Percentiles rank a stretch among this genome's conserved stretches.
Conservation (phyloP, 2,888 invertebrate genomes). For the Colostygia pectinataria region DNA sequence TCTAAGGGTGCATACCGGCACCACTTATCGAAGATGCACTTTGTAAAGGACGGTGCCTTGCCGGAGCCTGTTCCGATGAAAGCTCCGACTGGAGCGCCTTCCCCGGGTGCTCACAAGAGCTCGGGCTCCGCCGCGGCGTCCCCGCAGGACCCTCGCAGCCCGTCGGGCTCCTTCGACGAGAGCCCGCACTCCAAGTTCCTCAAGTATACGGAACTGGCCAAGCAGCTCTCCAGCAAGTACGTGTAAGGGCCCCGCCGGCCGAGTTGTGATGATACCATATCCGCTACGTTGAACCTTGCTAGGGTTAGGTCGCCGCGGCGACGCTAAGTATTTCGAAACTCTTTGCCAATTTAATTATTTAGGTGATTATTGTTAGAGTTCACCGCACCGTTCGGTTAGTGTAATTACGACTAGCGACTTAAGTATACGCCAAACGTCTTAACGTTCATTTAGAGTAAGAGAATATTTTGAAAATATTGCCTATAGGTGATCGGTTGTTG, state of each 20-base stretch:
- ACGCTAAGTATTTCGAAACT: slow-evolving; percentile 82
- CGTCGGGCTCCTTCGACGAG: slow-evolving; percentile 89
- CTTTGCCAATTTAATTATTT: slow-evolving; percentile 83
- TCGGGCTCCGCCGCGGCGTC: slow-evolving; percentile 70
- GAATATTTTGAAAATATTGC: slow-evolving; percentile 82
- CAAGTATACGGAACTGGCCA: slow-evolving; percentile 99
- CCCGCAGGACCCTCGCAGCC: slow-evolving; percentile 83
- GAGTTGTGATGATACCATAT: slow-evolving; percentile 91
- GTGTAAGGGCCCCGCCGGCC: slow-evolving; percentile 84
- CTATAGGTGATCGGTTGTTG: slow-evolving; percentile 74
- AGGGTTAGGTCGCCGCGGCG: slow-evolving; percentile 77
- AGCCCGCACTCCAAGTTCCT: slow-evolving; percentile 98
- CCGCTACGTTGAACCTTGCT: slow-evolving; percentile 84
- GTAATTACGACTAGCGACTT: slow-evolving; percentile 80
- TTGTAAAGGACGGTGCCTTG: slow-evolving; percentile 94
- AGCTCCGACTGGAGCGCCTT: slow-evolving; percentile 71
- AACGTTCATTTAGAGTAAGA: slow-evolving; percentile 75
- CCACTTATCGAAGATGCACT: slow-evolving; percentile 97
- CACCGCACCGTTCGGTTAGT: slow-evolving; percentile 81
- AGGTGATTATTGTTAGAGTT: slow-evolving; percentile 79
- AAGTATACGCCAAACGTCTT: slow-evolving; percentile 84
- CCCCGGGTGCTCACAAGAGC: slow-evolving; percentile 73
- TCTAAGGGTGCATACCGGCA: slow-evolving; percentile 98
- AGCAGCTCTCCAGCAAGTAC: slow-evolving; percentile 98
- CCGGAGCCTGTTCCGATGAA: slow-evolving; percentile 88